Conservation (phyloP, 2,888 invertebrate species). For the Meiosimyza decipiens region DNA sequence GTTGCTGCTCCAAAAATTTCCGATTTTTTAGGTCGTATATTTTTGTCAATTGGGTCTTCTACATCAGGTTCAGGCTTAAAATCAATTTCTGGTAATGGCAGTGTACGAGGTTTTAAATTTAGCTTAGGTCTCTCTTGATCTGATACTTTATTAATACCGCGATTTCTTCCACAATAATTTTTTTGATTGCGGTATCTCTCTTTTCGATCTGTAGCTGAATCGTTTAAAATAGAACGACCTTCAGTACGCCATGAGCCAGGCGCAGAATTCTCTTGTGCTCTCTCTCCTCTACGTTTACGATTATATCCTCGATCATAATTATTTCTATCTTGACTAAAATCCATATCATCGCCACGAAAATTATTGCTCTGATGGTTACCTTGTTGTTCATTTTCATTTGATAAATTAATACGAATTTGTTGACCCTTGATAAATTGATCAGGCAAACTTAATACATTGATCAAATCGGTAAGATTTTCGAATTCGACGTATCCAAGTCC, state of each 20-base stretch:
- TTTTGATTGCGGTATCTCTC: constrained; percentile 52
- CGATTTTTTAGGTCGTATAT: constrained; percentile 47
- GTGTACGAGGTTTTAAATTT: constrained; percentile 82
- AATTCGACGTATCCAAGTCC: constrained; percentile 96
- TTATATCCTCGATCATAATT: constrained; percentile 53
- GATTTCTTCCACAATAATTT: too few species aligned
- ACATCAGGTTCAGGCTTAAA: constrained; percentile 62
- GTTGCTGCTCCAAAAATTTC: constrained; percentile 95
- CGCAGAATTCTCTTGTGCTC: constrained; percentile 47
- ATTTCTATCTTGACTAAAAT: constrained; percentile 52
- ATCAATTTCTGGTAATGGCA: constrained; percentile 73
- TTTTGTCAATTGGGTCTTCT: constrained; percentile 38
- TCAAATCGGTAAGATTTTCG: constrained; percentile 84
- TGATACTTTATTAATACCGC: constrained; percentile 48
- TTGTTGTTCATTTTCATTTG: constrained; percentile 76
- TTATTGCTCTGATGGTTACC: constrained; percentile 71
- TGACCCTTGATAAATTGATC: constrained; percentile 84
- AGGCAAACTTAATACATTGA: constrained; percentile 83
- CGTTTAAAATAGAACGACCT: constrained; percentile 50
- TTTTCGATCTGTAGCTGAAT: constrained; percentile 58
- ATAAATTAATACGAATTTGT: constrained; percentile 83
- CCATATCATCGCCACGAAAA: too few species aligned
- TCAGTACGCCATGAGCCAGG: constrained; percentile 62
- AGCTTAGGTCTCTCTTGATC: constrained; percentile 75
- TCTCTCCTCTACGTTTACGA: constrained; percentile 53